Base-by-base conservation (phyloP, 1,140 invertebrate genomes). In the Drosophila jambulina region DNA sequence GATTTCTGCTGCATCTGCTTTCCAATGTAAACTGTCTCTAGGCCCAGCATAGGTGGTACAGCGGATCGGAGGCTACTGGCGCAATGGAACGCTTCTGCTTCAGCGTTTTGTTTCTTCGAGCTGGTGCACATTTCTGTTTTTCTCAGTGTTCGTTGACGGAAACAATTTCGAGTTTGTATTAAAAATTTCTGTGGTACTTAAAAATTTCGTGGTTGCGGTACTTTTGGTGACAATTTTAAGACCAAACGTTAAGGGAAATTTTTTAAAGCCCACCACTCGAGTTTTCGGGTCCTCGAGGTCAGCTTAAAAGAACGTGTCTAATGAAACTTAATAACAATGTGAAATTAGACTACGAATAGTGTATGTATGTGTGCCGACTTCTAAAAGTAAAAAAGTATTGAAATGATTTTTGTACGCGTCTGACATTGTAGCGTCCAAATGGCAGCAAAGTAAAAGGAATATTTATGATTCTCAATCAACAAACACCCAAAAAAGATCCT, bases 351-450 rank as follows among this genome's bases (percentile, higher is more conserved):
- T 74, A 53, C 76, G 56, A 76, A 83, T 69, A 79, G 21, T 25
- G 34, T 12, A 38, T 56, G 53, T 19, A 60, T 79, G 79, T 86
- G 83, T 88, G 80, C 83, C 83, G 84, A 74, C 77, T 87, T 88
- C 80, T 88, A 87, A 87, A 87, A 79, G 83, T 87, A 86, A 86
- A 86, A 86, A 86, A 83, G 54, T 57, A 80, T 59, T 88, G 80
- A 86, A 76, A 80, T 63, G 46, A 23, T n/a, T 59, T 51, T 48
- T 60, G 51, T 77, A 21, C 45, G 15, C 15, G 32, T 21, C 34
- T 76, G 75, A 67, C 71, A 68, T 68, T 49, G 34, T 27, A 15
- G 23, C 10, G 13, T 21, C 10, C 21, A 27, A 21, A n/a, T 5
- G 70, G 59, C 68, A 72, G 36, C 23, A 42, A 74, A 51, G 36